These are phyloP conservation scores for Chlorodrepanis virens DNA, from an alignment of 2,113 vertebrate species.

Conservation along the genomic window DNA sequence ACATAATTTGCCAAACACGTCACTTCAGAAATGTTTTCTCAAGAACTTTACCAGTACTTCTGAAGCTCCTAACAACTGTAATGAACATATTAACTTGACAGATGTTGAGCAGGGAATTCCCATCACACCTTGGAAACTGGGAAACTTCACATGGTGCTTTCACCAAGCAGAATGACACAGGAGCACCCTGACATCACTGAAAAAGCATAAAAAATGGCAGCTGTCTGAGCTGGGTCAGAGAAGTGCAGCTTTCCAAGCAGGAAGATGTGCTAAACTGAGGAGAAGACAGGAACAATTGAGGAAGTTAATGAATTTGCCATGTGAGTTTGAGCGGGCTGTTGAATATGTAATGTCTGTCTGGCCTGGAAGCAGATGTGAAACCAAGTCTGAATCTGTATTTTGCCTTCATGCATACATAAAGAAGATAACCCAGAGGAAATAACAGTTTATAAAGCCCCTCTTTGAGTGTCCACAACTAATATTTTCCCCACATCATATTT, in stretches of 20 bases:
- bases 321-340: background rate
- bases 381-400: background rate
- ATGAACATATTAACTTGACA: background rate
- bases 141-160: background rate
- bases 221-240: background rate
- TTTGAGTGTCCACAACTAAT: background rate
- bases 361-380: conserved; percentile 15
- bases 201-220: background rate
- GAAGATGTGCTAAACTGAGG: background rate
- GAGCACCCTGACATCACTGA: background rate
- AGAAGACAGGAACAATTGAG: background rate
- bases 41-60: background rate
- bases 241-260: background rate
- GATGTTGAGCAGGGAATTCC: background rate
- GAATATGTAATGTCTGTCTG: conserved; percentile 36
- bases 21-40: background rate
- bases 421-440: background rate
- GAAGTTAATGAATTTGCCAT: conserved; percentile 22
- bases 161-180: background rate
- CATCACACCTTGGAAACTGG: background rate
- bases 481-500: background rate
- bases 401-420: background rate
- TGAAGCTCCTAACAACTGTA: background rate
- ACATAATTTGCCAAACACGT: background rate
- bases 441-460: background rate